These are phyloP conservation scores for Montipora capricornis DNA, from an alignment of 64 coral and sea anemone genomes.

Conservation along the genomic window DNA sequence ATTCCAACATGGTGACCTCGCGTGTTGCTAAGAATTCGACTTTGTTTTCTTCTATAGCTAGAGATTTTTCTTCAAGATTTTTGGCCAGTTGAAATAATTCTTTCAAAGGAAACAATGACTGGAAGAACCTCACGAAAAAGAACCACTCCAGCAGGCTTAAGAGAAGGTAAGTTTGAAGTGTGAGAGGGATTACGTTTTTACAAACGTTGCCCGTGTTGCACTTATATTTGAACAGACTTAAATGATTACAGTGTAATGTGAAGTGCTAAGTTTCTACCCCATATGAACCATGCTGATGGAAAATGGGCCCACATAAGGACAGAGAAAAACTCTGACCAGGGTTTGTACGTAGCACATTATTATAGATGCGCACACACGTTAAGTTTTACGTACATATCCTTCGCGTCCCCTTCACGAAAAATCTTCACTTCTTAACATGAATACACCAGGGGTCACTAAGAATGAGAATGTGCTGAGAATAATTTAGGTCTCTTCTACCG, in stretches of 20 bases:
- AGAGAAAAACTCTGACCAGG: too few relatives aligned
- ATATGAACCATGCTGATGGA: too few relatives aligned
- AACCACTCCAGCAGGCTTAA: background rate
- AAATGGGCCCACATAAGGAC: too few relatives aligned
- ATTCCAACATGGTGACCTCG: background rate
- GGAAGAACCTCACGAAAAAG: background rate
- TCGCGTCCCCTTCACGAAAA: background rate
- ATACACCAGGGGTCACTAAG: background rate
- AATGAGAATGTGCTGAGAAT: background rate
- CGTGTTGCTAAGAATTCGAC: background rate
- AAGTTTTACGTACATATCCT: background rate
- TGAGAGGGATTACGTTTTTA: background rate
- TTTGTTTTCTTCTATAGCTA: background rate
- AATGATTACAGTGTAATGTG: too few relatives aligned
- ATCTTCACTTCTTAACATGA: background rate
- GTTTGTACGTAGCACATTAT: background rate
- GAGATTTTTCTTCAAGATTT: background rate
- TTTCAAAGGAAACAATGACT: slow-evolving; percentile 1
- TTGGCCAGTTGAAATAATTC: background rate
- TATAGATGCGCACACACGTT: background rate
- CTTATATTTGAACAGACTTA: too few relatives aligned
- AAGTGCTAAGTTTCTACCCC: too few relatives aligned
- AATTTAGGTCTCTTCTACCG: background rate
- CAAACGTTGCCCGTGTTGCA: too few relatives aligned
- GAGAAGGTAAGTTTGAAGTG: background rate